Percentiles rank a stretch among this genome's conserved stretches.
Evolutionary conservation across 2,888 invertebrate species (phyloP).

Genomic region (Melikaiella ostensackeni): DNA sequence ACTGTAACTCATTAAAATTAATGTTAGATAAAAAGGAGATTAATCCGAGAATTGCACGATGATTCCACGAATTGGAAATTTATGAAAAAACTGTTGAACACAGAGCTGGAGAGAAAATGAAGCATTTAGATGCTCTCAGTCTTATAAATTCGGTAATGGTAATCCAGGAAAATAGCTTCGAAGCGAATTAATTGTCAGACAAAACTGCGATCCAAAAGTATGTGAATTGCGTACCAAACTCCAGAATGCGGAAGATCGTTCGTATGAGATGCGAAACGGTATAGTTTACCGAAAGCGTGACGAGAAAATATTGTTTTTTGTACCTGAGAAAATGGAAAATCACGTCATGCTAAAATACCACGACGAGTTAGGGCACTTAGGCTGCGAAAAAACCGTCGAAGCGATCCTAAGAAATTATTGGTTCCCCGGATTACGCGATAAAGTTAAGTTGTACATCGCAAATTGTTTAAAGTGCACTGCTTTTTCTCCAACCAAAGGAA

Average conservation of each 20-base stretch:
- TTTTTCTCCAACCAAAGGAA: too few relatives aligned
- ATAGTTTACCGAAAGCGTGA: neutral
- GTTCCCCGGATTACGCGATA: conserved; percentile 48
- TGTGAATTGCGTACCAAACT: neutral
- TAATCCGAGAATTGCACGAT: too few relatives aligned
- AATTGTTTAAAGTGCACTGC: too few relatives aligned
- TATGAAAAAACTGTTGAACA: too few relatives aligned
- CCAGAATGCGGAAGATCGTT: conserved; percentile 12
- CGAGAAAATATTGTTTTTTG: conserved; percentile 48
- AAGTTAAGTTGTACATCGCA: conserved; percentile 40
- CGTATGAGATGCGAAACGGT: conserved; percentile 32
- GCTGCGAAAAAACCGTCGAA: conserved; percentile 46
- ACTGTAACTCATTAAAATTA: too few relatives aligned
- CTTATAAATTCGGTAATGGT: conserved; percentile 11
- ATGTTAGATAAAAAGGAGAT: too few relatives aligned
- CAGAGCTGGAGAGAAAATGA: conserved; percentile 44
- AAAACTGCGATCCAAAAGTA: conserved; percentile 11
- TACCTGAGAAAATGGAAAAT: conserved; percentile 48
- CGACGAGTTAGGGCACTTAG: conserved; percentile 50
- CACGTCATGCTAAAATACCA: conserved; percentile 47
- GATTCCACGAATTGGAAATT: too few relatives aligned
- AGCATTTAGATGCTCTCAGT: conserved; percentile 60
- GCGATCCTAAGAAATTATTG: conserved; percentile 47
- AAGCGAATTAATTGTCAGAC: neutral
- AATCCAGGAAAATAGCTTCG: conserved; percentile 18